Evolutionary conservation across 2,888 invertebrate genomes (phyloP), one percentile per base, ranked within the genome.

Genomic region (Zelleria hepariella): DNA sequence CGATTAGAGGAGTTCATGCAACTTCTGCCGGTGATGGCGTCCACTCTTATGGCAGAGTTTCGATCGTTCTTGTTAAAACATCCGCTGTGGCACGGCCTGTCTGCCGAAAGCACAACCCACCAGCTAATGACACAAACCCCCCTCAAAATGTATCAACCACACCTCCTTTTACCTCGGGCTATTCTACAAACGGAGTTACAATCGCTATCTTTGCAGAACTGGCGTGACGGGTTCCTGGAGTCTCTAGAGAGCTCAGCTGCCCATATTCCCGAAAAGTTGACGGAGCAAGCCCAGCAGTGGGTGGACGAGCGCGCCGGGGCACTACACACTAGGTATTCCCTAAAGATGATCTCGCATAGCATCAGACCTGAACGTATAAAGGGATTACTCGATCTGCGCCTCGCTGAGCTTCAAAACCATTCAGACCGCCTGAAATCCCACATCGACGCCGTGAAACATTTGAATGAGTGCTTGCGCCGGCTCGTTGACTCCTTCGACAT

Each of bases 171-270:
- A n/a, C 32, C 32, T 20, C 23, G 47, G 21, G 73, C 72, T 2
- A 72, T 85, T 61, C 70, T 80, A 18, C 74, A 80, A 70, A 80
- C 81, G 2, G 75, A 78, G 62, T 67, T 82, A 10, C 79, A 86
- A 67, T 73, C 75, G 65, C 2, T 69, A 42, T 72, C 80, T 15
- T 66, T 86, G 25, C 61, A 62, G 58, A 83, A 84, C 61, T 85
- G 82, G 82, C 75, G 70, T 61, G 81, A 83, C 62, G 82, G 81
- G 25, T 86, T 85, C 59, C 69, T 87, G 4, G 82, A 84, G 69
- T 73, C 79, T n/a, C 79, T 86, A 61, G 69, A 72, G 59, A 70
- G 62, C 42, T 82, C 80, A 61, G 65, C 80, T 15, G 67, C 68
- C 10, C 59, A 68, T 49, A 65, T 86, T 2, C 73, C 80, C 1